These are phyloP conservation scores for Bergia puertoricense DNA, from an alignment of 92 coral and sea anemone species.

Conservation along the genomic window DNA sequence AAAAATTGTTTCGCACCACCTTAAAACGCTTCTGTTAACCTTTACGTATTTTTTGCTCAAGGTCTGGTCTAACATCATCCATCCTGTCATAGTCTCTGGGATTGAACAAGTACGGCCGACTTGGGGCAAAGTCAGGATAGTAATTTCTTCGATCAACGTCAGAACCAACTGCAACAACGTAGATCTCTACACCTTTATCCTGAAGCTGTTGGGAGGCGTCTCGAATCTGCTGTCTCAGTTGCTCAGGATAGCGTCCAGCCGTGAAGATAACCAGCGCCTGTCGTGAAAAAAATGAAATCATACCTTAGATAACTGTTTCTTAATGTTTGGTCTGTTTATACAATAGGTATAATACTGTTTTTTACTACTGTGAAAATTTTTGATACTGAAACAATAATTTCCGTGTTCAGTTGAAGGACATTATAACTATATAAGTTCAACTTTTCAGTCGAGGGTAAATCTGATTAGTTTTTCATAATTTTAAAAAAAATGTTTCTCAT, in stretches of 20 bases:
- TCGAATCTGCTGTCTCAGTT: slow-evolving; percentile 26
- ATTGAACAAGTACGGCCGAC: slow-evolving; percentile 21
- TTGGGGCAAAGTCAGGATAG: slow-evolving; percentile 15
- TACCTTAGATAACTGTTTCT: too few relatives aligned
- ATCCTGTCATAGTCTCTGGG: slow-evolving; percentile 27
- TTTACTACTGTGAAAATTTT: too few relatives aligned
- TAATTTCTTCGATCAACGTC: slow-evolving; percentile 51
- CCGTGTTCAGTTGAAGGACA: too few relatives aligned
- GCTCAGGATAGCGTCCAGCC: slow-evolving; percentile 29
- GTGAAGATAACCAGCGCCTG: slow-evolving; percentile 31
- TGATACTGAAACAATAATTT: too few relatives aligned
- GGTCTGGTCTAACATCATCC: not conserved
- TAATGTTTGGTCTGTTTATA: not conserved
- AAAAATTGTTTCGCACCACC: too few relatives aligned
- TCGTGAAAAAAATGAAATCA: not conserved
- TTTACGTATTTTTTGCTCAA: slow-evolving; percentile 3
- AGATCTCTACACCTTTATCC: slow-evolving; percentile 57
- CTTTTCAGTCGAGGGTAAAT: too few relatives aligned
- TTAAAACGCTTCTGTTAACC: slow-evolving; percentile 13
- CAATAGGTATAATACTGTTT: too few relatives aligned
- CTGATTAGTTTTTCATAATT: too few relatives aligned
- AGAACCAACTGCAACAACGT: slow-evolving; percentile 66
- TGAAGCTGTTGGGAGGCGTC: slow-evolving; percentile 58
- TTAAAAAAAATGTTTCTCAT: too few relatives aligned
- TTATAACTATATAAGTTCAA: too few relatives aligned